Evolutionary conservation across 2,113 vertebrate species (phyloP), one percentile per base, ranked within the genome.

Genomic region (Phycodurus eques): DNA sequence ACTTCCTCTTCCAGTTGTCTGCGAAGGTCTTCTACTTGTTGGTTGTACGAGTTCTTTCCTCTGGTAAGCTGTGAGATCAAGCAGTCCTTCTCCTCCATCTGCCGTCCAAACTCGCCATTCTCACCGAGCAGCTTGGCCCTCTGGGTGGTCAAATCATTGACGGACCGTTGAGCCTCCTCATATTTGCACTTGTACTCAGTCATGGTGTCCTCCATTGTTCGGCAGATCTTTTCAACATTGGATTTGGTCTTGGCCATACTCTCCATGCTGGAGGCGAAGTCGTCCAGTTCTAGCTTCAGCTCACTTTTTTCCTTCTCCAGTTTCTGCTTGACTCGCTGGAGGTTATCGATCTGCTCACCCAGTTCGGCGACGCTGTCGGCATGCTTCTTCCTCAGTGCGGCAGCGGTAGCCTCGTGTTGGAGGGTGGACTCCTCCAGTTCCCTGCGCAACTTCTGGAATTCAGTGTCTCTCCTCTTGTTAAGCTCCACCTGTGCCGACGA

Each of bases 221-320:
- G 91, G 42, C 93, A 95, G 81, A 95, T 88, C 87, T 97, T 98
- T 81, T 98, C 96, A 59, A 94, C 82, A 81, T 93, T 95, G 10
- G 90, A 91, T 87, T 96, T 97, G 59, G 91, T 86, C 81, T 94
- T 95, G 47, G 93, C 83, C 14, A 95, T 79, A 19, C 92, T 93
- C 88, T 97, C 96, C 88, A 95, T 93, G 84, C 94, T 98, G 64
- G 95, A 95, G 1, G 88, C 85, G n/a, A 96, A 47, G 3, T 98
- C 96, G 0, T 97, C 96, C 68, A 98, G 80, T 83, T 95, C 95
- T 68, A 96, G 78, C 84, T 95, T 96, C 66, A 96, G 81, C 87
- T 97, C 96, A 0, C 92, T 94, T 89, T 96, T 96, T 74, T 96
- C 96, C 74, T 97, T 97, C 89, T 98, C 95, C 81, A 96, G 90